Percentiles rank a stretch among this genome's conserved stretches.
phyloP scores from a whole-genome alignment of 2,888 invertebrate genomes.

The Mimas tiliae region DNA sequence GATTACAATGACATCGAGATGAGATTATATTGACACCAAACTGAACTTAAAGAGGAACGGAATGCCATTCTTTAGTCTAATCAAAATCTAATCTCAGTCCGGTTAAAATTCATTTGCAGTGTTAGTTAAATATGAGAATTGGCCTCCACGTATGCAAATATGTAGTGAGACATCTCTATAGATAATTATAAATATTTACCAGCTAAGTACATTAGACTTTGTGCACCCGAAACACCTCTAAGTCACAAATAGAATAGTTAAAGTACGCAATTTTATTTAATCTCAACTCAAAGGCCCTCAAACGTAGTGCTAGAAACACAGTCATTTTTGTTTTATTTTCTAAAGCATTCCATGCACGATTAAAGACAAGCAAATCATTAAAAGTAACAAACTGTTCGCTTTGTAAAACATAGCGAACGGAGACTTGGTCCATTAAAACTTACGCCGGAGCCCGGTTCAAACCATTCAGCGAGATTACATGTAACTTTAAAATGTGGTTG shows the following conservation, averaged over 20 bases:
- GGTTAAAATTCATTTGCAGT: too few relatives aligned
- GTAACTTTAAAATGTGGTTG: slow-evolving; percentile 60
- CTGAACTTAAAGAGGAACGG: too few relatives aligned
- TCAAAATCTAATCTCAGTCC: too few relatives aligned
- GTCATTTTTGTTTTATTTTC: slow-evolving; percentile 9
- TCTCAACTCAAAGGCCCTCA: slow-evolving; percentile 3
- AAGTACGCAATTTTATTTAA: slow-evolving; percentile 12
- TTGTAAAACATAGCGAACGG: slow-evolving; percentile 46
- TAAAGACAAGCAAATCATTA: slow-evolving; percentile 42
- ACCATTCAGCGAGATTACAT: slow-evolving; percentile 54
- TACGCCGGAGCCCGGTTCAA: slow-evolving; percentile 41
- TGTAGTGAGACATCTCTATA: too few relatives aligned
- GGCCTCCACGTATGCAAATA: too few relatives aligned
- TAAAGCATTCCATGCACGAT: slow-evolving; percentile 27
- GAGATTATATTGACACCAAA: too few relatives aligned
- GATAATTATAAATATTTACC: too few relatives aligned
- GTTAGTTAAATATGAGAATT: too few relatives aligned
- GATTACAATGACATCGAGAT: too few relatives aligned
- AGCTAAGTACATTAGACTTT: background rate
- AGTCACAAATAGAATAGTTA: slow-evolving; percentile 17
- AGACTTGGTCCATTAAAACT: slow-evolving; percentile 53
- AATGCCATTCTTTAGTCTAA: too few relatives aligned
- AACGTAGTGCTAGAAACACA: background rate
- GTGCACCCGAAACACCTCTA: background rate
- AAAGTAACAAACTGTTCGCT: slow-evolving; percentile 45